phyloP scores from a whole-genome alignment of 1,140 invertebrate genomes.

The Panagrolaimus sp. region DNA sequence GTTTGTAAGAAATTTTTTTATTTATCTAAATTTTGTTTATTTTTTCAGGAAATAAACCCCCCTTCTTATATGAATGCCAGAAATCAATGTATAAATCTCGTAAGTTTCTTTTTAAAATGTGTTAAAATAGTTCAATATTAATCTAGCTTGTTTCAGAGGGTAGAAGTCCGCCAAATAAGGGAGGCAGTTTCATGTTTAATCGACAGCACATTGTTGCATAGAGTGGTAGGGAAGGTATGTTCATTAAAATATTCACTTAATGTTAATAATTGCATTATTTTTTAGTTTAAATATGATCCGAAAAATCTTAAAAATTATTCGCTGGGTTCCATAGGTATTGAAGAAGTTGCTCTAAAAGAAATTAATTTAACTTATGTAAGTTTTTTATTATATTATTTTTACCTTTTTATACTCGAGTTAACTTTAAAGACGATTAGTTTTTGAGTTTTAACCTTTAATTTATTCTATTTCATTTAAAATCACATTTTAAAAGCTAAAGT shows the following conservation, averaged over 20 bases:
- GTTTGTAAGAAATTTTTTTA: not conserved
- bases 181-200: not conserved
- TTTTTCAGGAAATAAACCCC: slow-evolving; percentile 18
- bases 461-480: not conserved
- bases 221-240: slow-evolving; percentile 11
- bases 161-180: slow-evolving; percentile 13
- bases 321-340: slow-evolving; percentile 40
- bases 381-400: slow-evolving; percentile 4
- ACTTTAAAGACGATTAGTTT: not conserved
- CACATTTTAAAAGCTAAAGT: not conserved
- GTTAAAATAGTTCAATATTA: not conserved
- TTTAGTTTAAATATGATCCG: slow-evolving; percentile 19
- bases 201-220: not conserved
- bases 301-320: slow-evolving; percentile 31
- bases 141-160: not conserved
- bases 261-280: slow-evolving; percentile 10
- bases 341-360: slow-evolving; percentile 43
- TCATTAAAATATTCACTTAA: not conserved
- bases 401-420: too few species aligned
- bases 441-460: not conserved
- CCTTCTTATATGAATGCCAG: slow-evolving; percentile 15
- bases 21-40: not conserved
- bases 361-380: slow-evolving; percentile 50
- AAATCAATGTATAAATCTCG: slow-evolving; percentile 15
- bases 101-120: slow-evolving; percentile 14